phyloP scores from a whole-genome alignment of 1,140 invertebrate species.

The Drosophila tristis region DNA sequence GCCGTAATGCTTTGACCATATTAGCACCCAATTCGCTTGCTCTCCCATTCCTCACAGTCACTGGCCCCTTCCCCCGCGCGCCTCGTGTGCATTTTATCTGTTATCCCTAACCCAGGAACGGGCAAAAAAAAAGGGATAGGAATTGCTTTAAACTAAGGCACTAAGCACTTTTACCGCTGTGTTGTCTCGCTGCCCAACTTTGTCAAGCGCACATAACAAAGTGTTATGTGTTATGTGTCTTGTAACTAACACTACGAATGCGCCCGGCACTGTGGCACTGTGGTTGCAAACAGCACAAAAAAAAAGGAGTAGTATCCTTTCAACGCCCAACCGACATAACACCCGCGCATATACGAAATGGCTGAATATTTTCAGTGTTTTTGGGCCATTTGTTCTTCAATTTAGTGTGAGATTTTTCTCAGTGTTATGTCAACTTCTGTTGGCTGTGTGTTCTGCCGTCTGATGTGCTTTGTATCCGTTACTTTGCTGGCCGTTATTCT shows the following conservation, averaged over 20 bases:
- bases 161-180: constrained; percentile 72
- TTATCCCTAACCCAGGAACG: constrained; percentile 16
- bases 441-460: too few species aligned
- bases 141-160: constrained; percentile 80
- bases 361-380: background rate
- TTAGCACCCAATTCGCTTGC: constrained; percentile 70
- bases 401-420: too few species aligned
- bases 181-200: constrained; percentile 67
- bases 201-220: constrained; percentile 80
- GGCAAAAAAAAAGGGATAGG: constrained; percentile 39
- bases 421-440: too few species aligned
- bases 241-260: constrained; percentile 73
- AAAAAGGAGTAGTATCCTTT: too few species aligned
- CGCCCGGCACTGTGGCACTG: constrained; percentile 22
- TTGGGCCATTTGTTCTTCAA: too few species aligned
- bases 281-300: too few species aligned
- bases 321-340: too few species aligned
- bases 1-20: constrained; percentile 69
- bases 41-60: constrained; percentile 11
- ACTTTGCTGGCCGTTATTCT: too few species aligned
- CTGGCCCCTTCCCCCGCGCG: background rate
- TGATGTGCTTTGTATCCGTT: too few species aligned
- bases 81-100: constrained; percentile 58
- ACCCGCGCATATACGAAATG: too few species aligned
- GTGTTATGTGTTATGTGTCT: constrained; percentile 81